phyloP scores from a whole-genome alignment of 2,113 vertebrate genomes.

The Aegithalos caudatus region DNA sequence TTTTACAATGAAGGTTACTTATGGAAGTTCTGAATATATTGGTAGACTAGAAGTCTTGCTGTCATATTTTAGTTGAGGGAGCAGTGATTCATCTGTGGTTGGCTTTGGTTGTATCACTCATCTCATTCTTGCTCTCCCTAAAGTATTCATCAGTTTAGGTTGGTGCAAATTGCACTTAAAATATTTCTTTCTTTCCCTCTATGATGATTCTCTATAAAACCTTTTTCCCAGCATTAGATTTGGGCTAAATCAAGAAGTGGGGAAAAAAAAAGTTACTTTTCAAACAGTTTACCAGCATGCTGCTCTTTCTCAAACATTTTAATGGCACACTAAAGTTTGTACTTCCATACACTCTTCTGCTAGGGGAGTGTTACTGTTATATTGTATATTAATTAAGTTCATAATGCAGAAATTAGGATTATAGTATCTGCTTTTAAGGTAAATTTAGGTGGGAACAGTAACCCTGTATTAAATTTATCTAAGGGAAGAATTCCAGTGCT shows the following conservation, averaged over 20 bases:
- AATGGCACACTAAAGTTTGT: neutral
- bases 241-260: neutral
- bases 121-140: neutral
- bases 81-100: neutral
- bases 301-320: neutral
- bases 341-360: neutral
- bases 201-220: neutral
- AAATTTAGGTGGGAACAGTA: neutral
- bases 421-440: neutral
- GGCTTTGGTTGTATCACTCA: neutral
- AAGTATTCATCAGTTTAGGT: neutral
- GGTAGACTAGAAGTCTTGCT: neutral
- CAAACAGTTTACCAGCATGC: neutral
- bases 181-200: neutral
- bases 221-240: neutral
- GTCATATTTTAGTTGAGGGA: neutral
- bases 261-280: neutral
- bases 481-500: neutral
- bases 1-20: neutral
- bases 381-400: neutral
- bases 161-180: neutral
- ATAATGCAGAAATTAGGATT: neutral
- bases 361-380: neutral
- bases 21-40: neutral
- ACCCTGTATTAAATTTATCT: neutral